These are phyloP conservation scores for Danaus plexippus DNA, from an alignment of 1,140 invertebrate genomes.

Conservation along the genomic window DNA sequence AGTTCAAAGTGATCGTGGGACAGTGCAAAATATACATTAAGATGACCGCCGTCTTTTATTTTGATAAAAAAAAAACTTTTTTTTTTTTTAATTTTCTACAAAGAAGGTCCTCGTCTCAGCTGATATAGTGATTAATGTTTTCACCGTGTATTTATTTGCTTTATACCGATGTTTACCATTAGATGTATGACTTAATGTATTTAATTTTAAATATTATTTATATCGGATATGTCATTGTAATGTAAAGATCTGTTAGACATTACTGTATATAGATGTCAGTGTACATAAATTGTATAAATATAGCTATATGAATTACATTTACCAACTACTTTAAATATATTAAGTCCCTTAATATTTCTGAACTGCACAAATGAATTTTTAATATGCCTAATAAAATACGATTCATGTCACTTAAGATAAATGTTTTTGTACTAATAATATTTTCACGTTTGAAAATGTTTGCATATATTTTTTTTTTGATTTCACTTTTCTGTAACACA, in stretches of 20 bases:
- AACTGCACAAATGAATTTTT: constrained; percentile 20
- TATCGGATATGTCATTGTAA: constrained; percentile 24
- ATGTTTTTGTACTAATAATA: background rate
- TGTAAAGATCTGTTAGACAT: constrained; percentile 42
- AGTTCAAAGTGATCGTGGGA: constrained; percentile 8
- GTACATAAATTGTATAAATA: constrained; percentile 53
- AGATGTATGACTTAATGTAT: constrained; percentile 35
- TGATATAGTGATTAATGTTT: too few relatives aligned
- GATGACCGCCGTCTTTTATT: constrained; percentile 10
- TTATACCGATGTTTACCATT: constrained; percentile 53
- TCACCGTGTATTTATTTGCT: constrained; percentile 4
- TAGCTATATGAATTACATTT: constrained; percentile 32
- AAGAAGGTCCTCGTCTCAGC: background rate
- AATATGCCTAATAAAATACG: constrained; percentile 1
- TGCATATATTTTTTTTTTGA: background rate
- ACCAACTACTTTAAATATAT: constrained; percentile 30
- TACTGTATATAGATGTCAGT: constrained; percentile 45
- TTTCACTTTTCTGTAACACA: constrained; percentile 6
- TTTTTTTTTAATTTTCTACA: constrained; percentile 3
- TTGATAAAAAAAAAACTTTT: background rate
- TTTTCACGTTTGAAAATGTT: too few relatives aligned
- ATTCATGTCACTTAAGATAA: constrained; percentile 1
- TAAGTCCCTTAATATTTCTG: constrained; percentile 18
- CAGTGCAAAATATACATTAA: constrained; percentile 21
- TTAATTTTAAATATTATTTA: constrained; percentile 23